phyloP scores from a whole-genome alignment of 1,140 invertebrate species.

The Drosophila jambulina region DNA sequence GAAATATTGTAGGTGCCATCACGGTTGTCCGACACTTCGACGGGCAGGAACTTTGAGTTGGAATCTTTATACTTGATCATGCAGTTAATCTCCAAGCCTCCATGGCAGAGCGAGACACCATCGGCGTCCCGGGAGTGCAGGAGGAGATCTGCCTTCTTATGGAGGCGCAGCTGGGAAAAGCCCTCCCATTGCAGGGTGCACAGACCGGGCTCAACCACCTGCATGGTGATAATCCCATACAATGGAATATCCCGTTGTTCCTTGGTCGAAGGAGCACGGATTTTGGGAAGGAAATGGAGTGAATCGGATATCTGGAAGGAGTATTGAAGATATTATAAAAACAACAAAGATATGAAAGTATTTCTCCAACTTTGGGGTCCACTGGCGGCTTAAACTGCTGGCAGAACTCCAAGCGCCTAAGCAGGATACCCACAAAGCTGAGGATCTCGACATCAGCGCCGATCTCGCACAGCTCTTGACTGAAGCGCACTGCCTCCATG shows the following conservation, averaged over 20 bases:
- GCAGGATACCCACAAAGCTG: slow-evolving; percentile 87
- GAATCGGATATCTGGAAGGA: slow-evolving; percentile 83
- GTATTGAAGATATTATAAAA: background rate
- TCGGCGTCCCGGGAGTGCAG: slow-evolving; percentile 86
- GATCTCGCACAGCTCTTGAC: slow-evolving; percentile 87
- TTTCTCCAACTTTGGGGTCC: slow-evolving; percentile 76
- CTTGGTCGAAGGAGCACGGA: slow-evolving; percentile 82
- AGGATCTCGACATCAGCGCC: slow-evolving; percentile 90
- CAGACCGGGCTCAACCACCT: slow-evolving; percentile 86
- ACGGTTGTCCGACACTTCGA: slow-evolving; percentile 86
- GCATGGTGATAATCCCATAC: slow-evolving; percentile 87
- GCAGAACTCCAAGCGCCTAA: slow-evolving; percentile 88
- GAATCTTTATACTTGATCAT: slow-evolving; percentile 85
- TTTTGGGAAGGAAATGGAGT: slow-evolving; percentile 86
- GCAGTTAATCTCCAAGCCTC: slow-evolving; percentile 86
- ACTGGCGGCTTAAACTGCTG: slow-evolving; percentile 86
- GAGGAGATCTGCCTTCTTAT: slow-evolving; percentile 85
- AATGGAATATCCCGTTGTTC: slow-evolving; percentile 85
- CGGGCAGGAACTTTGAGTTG: slow-evolving; percentile 77
- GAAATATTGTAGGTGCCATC: slow-evolving; percentile 88
- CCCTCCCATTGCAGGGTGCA: slow-evolving; percentile 86
- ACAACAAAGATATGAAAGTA: background rate
- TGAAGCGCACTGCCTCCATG: slow-evolving; percentile 86
- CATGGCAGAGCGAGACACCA: slow-evolving; percentile 86
- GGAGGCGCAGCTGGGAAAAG: slow-evolving; percentile 83